Conservation (phyloP, 1,140 invertebrate species). For the Aphelinus certus region DNA sequence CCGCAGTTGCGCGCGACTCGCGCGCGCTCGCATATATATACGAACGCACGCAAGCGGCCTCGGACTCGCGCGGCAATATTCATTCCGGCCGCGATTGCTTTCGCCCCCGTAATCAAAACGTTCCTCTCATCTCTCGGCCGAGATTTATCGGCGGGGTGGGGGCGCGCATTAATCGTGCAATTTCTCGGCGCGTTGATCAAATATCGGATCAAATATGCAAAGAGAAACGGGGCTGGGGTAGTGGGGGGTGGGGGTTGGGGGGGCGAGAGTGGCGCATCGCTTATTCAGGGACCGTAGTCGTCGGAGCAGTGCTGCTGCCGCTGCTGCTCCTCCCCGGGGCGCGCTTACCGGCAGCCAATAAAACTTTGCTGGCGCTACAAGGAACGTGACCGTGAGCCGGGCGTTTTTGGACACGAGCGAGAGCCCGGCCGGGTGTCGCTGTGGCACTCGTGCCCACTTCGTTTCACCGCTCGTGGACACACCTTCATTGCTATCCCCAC, state of each 20-base stretch:
- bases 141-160: constrained; percentile 9
- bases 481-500: constrained; percentile 8
- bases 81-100: no score
- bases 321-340: constrained; percentile 31
- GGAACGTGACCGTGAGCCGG: constrained; percentile 20
- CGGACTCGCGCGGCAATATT: no score
- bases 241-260: background rate
- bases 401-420: constrained; percentile 20
- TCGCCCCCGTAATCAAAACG: background rate
- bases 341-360: constrained; percentile 47
- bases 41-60: no score
- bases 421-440: background rate
- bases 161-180: constrained; percentile 22
- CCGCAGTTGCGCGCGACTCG: no score
- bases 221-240: background rate
- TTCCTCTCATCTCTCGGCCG: background rate
- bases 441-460: background rate
- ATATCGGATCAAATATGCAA: constrained; percentile 3
- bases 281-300: constrained; percentile 44
- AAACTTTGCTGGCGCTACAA: constrained; percentile 42
- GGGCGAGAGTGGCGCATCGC: constrained; percentile 37
- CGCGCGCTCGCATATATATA: no score
- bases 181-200: constrained; percentile 25
- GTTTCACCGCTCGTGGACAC: background rate
- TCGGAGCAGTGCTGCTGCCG: no score